Evolutionary conservation across 2,888 invertebrate genomes (phyloP).

Genomic region (Tromatobia lineatoria): DNA sequence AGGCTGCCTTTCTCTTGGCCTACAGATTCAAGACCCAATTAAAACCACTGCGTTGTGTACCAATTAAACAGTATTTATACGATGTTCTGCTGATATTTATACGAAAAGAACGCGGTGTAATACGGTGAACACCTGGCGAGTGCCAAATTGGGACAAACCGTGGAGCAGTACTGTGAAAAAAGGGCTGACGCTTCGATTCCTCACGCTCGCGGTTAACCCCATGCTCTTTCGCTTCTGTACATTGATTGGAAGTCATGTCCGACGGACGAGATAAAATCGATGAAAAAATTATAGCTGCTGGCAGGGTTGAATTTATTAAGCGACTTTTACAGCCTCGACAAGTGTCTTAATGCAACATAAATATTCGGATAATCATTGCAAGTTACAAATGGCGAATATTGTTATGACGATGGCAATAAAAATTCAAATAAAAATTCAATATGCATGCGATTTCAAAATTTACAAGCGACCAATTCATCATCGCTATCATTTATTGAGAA

Average conservation of each 20-base stretch:
- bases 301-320: not conserved
- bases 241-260: not conserved
- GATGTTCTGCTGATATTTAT: conserved; percentile 47
- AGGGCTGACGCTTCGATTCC: conserved; percentile 27
- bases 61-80: conserved; percentile 66
- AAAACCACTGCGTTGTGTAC: conserved; percentile 49
- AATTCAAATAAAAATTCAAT: not conserved
- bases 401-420: not conserved
- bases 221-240: conserved; percentile 32
- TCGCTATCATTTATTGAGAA: too few species aligned
- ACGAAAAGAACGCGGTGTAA: conserved; percentile 35
- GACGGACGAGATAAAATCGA: not conserved
- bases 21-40: conserved; percentile 57
- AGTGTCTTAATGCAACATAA: not conserved
- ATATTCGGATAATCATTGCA: not conserved
- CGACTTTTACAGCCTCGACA: not conserved
- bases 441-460: not conserved
- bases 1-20: not conserved
- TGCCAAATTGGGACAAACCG: conserved; percentile 56
- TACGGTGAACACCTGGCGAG: conserved; percentile 59
- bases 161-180: conserved; percentile 38
- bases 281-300: not conserved
- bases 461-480: not conserved
- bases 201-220: conserved; percentile 49
- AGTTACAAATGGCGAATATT: not conserved